Evolutionary conservation across 2,113 vertebrate species (phyloP).

Genomic region (Protobothrops flavoviridis): DNA sequence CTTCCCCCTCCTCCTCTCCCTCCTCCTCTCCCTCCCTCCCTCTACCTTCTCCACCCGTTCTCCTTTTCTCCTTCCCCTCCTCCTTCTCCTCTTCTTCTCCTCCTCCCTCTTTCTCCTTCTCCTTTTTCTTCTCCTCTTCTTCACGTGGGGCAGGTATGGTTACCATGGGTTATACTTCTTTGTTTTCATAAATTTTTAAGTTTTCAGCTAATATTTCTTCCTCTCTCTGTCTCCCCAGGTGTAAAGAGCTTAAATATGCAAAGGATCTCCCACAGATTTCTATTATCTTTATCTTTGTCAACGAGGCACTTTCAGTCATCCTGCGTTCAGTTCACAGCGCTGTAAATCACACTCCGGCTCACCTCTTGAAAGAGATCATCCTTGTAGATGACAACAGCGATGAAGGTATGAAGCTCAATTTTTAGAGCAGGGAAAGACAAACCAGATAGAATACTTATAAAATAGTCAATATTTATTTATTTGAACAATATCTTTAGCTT

Average conservation of each 20-base stretch:
- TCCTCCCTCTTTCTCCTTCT: too few species aligned
- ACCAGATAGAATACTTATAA: neutral
- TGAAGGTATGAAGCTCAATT: constrained; percentile 74
- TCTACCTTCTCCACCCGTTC: too few species aligned
- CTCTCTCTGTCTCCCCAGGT: constrained; percentile 71
- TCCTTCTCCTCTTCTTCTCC: too few species aligned
- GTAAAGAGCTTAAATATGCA: constrained; percentile 84
- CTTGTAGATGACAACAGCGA: constrained; percentile 97
- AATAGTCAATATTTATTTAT: neutral
- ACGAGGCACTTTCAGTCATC: constrained; percentile 95
- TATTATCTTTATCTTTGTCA: constrained; percentile 98
- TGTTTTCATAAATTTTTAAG: neutral
- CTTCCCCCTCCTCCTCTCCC: too few species aligned
- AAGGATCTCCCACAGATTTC: constrained; percentile 94
- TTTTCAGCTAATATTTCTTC: neutral
- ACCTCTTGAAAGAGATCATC: constrained; percentile 95
- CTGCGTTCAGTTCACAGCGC: constrained; percentile 93
- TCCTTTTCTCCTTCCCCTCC: too few species aligned
- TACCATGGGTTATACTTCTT: neutral
- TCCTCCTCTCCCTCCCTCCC: too few species aligned
- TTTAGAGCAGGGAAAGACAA: neutral
- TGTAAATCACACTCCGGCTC: constrained; percentile 91
- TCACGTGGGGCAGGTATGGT: neutral
- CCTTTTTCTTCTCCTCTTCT: neutral
- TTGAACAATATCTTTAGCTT: neutral